phyloP scores from a whole-genome alignment of 2,797 vertebrate species.

The Sebastes matsubarae region DNA sequence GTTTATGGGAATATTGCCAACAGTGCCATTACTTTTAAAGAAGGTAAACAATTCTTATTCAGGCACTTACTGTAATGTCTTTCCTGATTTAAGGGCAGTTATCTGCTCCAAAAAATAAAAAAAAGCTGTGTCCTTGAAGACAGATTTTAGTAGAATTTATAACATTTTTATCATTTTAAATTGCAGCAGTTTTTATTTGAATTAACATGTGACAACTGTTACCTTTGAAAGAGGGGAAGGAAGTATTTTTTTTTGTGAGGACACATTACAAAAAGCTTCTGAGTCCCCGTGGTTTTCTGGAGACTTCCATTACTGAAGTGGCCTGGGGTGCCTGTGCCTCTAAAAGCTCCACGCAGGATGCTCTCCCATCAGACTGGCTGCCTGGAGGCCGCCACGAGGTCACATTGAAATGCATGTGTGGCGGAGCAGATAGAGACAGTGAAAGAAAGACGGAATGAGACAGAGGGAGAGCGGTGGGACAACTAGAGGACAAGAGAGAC shows the following conservation, averaged over 20 bases:
- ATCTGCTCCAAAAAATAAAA: background rate
- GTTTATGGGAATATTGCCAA: background rate
- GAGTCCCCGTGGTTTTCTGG: conserved; percentile 49
- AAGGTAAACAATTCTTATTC: background rate
- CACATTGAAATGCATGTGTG: conserved; percentile 67
- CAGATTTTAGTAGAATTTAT: background rate
- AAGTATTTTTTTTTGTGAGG: conserved; percentile 38
- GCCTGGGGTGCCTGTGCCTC: conserved; percentile 53
- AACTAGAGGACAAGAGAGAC: conserved; percentile 1
- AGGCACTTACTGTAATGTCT: background rate
- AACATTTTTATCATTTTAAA: background rate
- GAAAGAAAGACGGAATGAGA: conserved; percentile 5
- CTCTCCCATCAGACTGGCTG: conserved; percentile 48
- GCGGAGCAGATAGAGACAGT: conserved; percentile 26
- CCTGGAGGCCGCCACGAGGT: conserved; percentile 58
- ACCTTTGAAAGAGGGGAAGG: conserved; percentile 6
- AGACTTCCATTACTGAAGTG: conserved; percentile 68
- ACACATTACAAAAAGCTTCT: conserved; percentile 31
- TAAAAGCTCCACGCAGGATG: conserved; percentile 68
- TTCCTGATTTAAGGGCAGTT: background rate
- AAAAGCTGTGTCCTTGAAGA: background rate
- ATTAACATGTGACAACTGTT: conserved; percentile 3
- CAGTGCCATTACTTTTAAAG: background rate
- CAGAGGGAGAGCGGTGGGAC: background rate
- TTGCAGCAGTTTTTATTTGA: background rate